Base-by-base conservation (phyloP, 2,888 invertebrate species). In the Papilio protenor region DNA sequence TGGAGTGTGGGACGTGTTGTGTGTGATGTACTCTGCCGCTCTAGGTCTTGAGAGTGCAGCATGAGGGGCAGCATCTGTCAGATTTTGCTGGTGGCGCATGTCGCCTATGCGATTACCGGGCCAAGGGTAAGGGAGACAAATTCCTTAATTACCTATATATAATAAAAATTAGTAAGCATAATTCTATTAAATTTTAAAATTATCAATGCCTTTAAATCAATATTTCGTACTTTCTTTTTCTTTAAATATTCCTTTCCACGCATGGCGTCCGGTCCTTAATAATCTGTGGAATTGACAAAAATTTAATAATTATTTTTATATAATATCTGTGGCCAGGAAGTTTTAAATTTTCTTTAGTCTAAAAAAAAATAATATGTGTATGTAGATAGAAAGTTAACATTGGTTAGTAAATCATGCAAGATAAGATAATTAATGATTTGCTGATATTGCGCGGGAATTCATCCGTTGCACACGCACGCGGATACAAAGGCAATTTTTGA, bases 21-120 rank as follows among this genome's bases (percentile, higher is more conserved):
- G 92, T 93, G 93, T 93, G 92, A 94, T 94, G 93, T 92, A 92
- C 91, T 93, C 91, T 87, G 93, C 91, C 88, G 86, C 92, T 92
- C 91, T 91, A 87, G 81, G 84, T 85, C 85, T 87, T 89, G 88
- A 91, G 91, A 91, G 92, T 89, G 90, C 90, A 94, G 90, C 88
- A 94, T 94, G 94, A 94, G 91, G 90, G 90, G 90, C 85, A 88
- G 87, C 87, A 87, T 92, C 87, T 91, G 88, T 86, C 87, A 87
- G 86, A 86, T 93, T 83, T 85, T 94, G 87, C 85, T 94, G 84
- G 88, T 94, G 94, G 94, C 92, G 93, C 94, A 93, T 83, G 89
- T 90, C 80, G 94, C 91, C 87, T 89, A 90, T 88, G 94, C 94
- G 89, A 94, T 94, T 81, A 94, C 94, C 83, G 94, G 91, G 87